Conservation (phyloP, 2,888 invertebrate species). For the Ormyrus rosae region DNA sequence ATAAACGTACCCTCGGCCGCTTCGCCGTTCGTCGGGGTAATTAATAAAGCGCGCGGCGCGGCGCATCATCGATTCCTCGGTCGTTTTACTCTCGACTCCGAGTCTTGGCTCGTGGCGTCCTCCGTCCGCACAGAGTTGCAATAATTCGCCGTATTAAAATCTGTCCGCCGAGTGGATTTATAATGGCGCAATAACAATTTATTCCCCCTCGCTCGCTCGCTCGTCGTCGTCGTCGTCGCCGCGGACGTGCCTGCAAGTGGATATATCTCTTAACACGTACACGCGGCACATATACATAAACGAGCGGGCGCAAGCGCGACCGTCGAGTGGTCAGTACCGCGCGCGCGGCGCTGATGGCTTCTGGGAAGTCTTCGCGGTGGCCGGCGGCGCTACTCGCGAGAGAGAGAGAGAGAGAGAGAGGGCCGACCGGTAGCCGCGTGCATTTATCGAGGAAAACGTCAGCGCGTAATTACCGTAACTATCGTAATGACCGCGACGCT, state of each 20-base stretch:
- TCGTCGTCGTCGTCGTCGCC: slow-evolving; percentile 49
- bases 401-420: too few relatives aligned
- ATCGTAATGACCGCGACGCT: slow-evolving; percentile 59
- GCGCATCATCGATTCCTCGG: slow-evolving; percentile 44
- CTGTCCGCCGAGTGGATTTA: slow-evolving; percentile 66
- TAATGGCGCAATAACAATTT: slow-evolving; percentile 68
- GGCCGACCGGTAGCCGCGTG: slow-evolving; percentile 18
- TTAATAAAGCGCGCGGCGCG: slow-evolving; percentile 45
- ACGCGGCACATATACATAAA: slow-evolving; percentile 2
- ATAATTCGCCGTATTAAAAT: slow-evolving; percentile 57
- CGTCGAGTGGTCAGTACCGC: slow-evolving; percentile 43
- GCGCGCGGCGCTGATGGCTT: slow-evolving; percentile 64
- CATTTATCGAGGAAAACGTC: slow-evolving; percentile 67
- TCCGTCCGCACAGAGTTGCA: slow-evolving; percentile 11
- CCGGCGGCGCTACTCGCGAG: slow-evolving; percentile 41
- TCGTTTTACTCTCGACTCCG: slow-evolving; percentile 20
- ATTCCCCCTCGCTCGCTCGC: slow-evolving; percentile 58
- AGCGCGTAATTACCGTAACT: slow-evolving; percentile 71
- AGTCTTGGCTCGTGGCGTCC: slow-evolving; percentile 3
- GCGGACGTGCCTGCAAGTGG: slow-evolving; percentile 58
- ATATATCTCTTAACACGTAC: slow-evolving; percentile 62
- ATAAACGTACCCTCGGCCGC: background rate
- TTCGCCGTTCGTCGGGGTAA: slow-evolving; percentile 14
- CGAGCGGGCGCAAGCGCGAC: slow-evolving; percentile 58
- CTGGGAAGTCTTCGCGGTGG: slow-evolving; percentile 69